These are phyloP conservation scores for Coryphaenoides rupestris DNA, from an alignment of 2,113 vertebrate genomes.

Conservation along the genomic window DNA sequence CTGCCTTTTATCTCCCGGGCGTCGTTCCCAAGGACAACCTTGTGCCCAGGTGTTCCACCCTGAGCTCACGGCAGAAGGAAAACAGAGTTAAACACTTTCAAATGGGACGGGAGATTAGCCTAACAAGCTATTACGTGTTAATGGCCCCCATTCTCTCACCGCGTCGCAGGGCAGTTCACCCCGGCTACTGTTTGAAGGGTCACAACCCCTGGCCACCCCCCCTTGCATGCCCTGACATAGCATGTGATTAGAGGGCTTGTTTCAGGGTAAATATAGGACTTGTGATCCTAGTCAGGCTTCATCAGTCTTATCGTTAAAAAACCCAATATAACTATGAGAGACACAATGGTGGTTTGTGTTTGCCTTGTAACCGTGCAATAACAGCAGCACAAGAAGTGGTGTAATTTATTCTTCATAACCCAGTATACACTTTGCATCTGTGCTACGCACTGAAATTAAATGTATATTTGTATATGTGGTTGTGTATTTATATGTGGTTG, in stretches of 20 bases:
- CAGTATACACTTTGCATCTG: no score
- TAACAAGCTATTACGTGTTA: constrained; percentile 72
- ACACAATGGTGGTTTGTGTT: constrained; percentile 16
- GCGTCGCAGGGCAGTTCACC: constrained; percentile 65
- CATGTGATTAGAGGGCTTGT: constrained; percentile 64
- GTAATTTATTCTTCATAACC: no score
- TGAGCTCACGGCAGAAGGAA: constrained; percentile 37
- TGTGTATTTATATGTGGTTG: background rate
- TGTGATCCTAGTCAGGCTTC: constrained; percentile 29
- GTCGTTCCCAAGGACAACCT: constrained; percentile 42
- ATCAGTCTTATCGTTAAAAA: constrained; percentile 14
- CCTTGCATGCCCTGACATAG: constrained; percentile 62
- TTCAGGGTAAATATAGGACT: constrained; percentile 69
- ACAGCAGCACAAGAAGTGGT: background rate
- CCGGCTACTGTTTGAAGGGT: constrained; percentile 69
- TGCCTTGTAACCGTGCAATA: constrained; percentile 1
- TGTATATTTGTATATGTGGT: no score
- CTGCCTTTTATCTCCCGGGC: constrained; percentile 30
- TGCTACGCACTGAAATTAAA: no score
- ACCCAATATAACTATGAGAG: constrained; percentile 20
- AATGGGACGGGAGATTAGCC: constrained; percentile 63
- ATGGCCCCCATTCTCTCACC: constrained; percentile 64
- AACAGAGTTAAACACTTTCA: constrained; percentile 73
- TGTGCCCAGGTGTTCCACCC: constrained; percentile 57
- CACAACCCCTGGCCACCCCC: constrained; percentile 55